Evolutionary conservation across 2,888 invertebrate species (phyloP).

Genomic region (Pseudolycoriella hygida): DNA sequence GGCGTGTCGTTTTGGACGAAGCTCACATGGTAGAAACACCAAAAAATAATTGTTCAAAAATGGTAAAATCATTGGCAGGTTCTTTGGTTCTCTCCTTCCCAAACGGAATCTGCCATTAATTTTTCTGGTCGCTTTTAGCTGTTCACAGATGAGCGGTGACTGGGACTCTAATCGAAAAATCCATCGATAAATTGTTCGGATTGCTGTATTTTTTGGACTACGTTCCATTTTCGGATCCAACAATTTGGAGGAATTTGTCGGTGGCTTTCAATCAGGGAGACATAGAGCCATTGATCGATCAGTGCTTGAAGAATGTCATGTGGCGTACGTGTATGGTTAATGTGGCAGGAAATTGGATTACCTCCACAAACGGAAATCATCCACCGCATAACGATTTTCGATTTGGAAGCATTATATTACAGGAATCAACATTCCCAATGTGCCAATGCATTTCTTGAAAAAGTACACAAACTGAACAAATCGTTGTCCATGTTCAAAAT

Average conservation of each 20-base stretch:
- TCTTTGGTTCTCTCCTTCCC: too few species aligned
- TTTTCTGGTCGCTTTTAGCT: too few species aligned
- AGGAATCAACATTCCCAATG: conserved; percentile 38
- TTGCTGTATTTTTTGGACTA: conserved; percentile 28
- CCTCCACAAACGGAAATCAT: conserved; percentile 40
- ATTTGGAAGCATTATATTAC: conserved; percentile 57
- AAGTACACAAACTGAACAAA: conserved; percentile 26
- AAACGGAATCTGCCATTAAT: too few species aligned
- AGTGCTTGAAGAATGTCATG: conserved; percentile 27
- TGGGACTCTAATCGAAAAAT: conserved; percentile 50
- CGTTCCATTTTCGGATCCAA: conserved; percentile 16
- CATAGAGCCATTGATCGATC: conserved; percentile 22
- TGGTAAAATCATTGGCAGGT: conserved; percentile 21
- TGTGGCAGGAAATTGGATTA: conserved; percentile 45
- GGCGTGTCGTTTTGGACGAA: conserved; percentile 62
- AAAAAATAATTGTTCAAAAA: conserved; percentile 34
- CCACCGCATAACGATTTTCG: conserved; percentile 45
- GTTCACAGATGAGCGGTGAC: conserved; percentile 56
- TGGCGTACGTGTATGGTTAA: conserved; percentile 54
- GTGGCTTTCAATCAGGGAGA: not conserved
- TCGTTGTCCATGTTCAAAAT: conserved; percentile 31
- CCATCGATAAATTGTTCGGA: conserved; percentile 31
- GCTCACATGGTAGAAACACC: conserved; percentile 59
- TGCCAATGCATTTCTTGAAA: conserved; percentile 29
- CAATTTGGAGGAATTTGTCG: conserved; percentile 16